Conservation (phyloP, 1,140 invertebrate genomes). For the Lordiphosa collinella region DNA sequence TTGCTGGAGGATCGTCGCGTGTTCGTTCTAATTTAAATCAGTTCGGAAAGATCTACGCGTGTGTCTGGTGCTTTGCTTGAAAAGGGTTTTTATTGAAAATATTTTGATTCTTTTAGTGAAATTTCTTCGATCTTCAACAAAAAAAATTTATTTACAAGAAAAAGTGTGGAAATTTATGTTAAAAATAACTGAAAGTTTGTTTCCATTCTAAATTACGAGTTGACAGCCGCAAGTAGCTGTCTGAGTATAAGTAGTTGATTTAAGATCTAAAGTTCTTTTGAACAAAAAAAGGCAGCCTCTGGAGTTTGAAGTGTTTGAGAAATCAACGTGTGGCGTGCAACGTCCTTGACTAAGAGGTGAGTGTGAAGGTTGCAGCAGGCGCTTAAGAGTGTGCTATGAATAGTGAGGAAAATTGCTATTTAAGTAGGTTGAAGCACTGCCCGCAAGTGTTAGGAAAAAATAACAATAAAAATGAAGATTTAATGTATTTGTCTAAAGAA, state of each 20-base stretch:
- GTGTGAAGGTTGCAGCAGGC: constrained; percentile 50
- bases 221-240: constrained; percentile 58
- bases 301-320: constrained; percentile 19
- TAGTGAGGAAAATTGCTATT: neutral
- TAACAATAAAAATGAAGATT: neutral
- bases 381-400: constrained; percentile 12
- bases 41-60: constrained; percentile 52
- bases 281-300: constrained; percentile 21
- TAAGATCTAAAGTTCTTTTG: neutral
- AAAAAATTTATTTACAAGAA: constrained; percentile 23
- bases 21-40: constrained; percentile 63
- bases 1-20: constrained; percentile 59
- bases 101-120: constrained; percentile 59
- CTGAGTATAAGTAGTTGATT: constrained; percentile 19
- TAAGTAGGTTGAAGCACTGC: neutral
- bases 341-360: constrained; percentile 70
- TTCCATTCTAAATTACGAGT: constrained; percentile 55
- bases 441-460: neutral
- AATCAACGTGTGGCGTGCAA: constrained; percentile 36
- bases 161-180: constrained; percentile 52
- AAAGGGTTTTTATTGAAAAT: constrained; percentile 2
- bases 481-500: no score
- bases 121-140: constrained; percentile 60
- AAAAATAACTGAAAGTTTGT: constrained; percentile 62
- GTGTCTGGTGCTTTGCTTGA: constrained; percentile 24